Percentiles rank a stretch among this genome's conserved stretches.
Conservation (phyloP, 2,888 invertebrate species). For the Stegophylla sp. region DNA sequence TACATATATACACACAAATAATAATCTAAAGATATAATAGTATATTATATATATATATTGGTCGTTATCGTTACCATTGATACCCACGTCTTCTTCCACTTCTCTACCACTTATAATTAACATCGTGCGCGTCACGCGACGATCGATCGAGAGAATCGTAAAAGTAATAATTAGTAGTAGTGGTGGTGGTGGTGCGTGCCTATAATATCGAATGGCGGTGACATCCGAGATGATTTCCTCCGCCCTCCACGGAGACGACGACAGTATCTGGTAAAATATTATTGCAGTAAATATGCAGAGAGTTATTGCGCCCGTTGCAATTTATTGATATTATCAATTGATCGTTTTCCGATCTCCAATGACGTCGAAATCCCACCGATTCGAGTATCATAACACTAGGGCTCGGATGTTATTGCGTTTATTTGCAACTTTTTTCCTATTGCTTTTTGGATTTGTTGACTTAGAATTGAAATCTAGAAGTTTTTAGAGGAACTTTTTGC, state of each 20-base stretch:
- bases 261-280: neutral
- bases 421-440: too few species aligned
- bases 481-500: too few species aligned
- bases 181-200: neutral
- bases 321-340: neutral
- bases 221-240: conserved; percentile 38
- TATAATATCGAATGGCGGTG: neutral
- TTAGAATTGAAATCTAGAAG: too few species aligned
- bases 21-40: neutral
- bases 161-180: conserved; percentile 24
- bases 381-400: too few species aligned
- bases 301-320: neutral
- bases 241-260: conserved; percentile 9
- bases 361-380: too few species aligned
- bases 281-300: neutral
- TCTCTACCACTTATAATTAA: conserved; percentile 15
- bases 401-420: too few species aligned
- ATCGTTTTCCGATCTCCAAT: neutral
- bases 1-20: neutral
- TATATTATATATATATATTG: too few species aligned
- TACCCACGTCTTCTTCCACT: neutral
- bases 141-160: neutral
- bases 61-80: conserved; percentile 13
- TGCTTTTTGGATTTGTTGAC: too few species aligned
- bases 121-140: neutral